A percentile compares a stretch with the other conserved stretches of the same genome.
Conservation (phyloP, 2,113 vertebrate species). For the Gadus chalcogrammus region DNA sequence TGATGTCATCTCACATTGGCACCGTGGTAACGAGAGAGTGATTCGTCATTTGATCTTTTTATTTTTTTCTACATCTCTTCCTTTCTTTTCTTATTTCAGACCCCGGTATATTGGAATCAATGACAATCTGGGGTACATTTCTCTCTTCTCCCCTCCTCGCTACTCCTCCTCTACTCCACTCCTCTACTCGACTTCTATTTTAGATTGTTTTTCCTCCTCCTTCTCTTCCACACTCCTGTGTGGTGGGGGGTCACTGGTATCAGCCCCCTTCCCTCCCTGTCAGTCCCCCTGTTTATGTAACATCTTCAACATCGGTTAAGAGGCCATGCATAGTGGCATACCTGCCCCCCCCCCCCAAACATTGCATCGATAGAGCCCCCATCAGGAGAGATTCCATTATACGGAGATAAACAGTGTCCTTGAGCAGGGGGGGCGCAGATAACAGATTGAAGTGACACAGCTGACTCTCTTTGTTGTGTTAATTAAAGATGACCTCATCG, state of each 20-base stretch:
- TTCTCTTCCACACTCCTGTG: not conserved
- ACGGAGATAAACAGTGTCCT: slow-evolving; percentile 76
- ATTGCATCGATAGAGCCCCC: slow-evolving; percentile 63
- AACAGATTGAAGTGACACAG: slow-evolving; percentile 74
- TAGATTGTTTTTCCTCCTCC: not conserved
- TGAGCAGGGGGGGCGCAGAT: slow-evolving; percentile 72
- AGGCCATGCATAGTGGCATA: not conserved
- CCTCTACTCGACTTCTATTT: not conserved
- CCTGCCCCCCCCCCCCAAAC: slow-evolving; percentile 1
- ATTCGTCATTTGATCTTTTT: slow-evolving; percentile 61
- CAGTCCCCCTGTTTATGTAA: slow-evolving; percentile 63
- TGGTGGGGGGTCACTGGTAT: not conserved
- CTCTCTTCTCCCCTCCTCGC: slow-evolving; percentile 15
- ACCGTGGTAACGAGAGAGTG: slow-evolving; percentile 49
- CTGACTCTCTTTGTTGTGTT: slow-evolving; percentile 76
- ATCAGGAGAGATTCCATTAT: slow-evolving; percentile 75
- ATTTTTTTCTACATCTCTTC: too few relatives aligned
- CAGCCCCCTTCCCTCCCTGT: not conserved
- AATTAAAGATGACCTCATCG: slow-evolving; percentile 82
- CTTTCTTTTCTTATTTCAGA: slow-evolving; percentile 50
- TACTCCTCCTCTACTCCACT: slow-evolving; percentile 4
- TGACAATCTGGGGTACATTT: slow-evolving; percentile 26
- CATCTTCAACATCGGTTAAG: slow-evolving; percentile 56
- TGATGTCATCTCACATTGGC: slow-evolving; percentile 69
- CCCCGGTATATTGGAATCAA: slow-evolving; percentile 63